A percentile compares a stretch with the other conserved stretches of the same genome.
Conservation (phyloP, 2,888 invertebrate genomes). For the Melanostoma scalare region DNA sequence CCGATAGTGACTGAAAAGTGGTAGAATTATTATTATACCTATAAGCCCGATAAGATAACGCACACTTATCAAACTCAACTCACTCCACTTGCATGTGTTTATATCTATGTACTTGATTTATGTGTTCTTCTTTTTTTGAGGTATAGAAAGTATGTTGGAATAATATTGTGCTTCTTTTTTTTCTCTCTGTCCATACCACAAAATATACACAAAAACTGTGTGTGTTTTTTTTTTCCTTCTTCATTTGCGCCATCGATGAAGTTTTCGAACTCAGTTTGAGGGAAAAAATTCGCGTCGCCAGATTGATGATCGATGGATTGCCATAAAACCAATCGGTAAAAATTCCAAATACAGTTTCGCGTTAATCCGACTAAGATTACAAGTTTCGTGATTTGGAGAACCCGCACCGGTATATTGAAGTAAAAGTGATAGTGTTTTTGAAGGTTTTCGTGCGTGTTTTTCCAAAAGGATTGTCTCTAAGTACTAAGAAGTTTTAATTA, state of each 20-base stretch:
- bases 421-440: too few relatives aligned
- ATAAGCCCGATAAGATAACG: constrained; percentile 54
- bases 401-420: too few relatives aligned
- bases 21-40: constrained; percentile 26
- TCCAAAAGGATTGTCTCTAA: too few relatives aligned
- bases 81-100: constrained; percentile 18
- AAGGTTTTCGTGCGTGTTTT: too few relatives aligned
- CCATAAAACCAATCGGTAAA: constrained; percentile 55
- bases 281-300: constrained; percentile 63
- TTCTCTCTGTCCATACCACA: constrained; percentile 4
- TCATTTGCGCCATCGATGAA: constrained; percentile 45
- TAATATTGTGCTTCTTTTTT: constrained; percentile 9
- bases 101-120: constrained; percentile 34
- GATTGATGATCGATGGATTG: constrained; percentile 70
- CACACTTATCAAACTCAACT: constrained; percentile 37
- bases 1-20: constrained; percentile 33
- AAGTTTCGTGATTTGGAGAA: background rate
- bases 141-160: constrained; percentile 57
- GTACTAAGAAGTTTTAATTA: too few relatives aligned
- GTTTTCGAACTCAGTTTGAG: constrained; percentile 59
- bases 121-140: constrained; percentile 12
- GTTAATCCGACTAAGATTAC: constrained; percentile 51
- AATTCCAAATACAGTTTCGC: constrained; percentile 20
- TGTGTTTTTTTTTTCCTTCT: constrained; percentile 29
- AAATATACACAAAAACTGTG: constrained; percentile 5